Evolutionary conservation across 2,797 vertebrate genomes (phyloP).

Genomic region (Poecilia wingei): DNA sequence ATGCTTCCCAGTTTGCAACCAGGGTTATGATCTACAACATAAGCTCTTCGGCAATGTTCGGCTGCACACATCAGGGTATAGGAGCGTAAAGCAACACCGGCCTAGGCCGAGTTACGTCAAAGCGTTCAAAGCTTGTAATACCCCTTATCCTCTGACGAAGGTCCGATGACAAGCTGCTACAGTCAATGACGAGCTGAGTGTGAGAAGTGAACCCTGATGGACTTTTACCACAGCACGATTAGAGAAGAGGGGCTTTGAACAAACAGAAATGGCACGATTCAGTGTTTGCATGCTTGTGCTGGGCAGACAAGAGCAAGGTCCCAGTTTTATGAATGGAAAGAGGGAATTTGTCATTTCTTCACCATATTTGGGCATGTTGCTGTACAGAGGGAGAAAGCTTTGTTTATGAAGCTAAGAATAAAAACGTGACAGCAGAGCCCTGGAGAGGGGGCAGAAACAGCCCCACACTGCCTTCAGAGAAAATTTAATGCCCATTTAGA

Average conservation of each 20-base stretch:
- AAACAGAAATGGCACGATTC: slow-evolving; percentile 40
- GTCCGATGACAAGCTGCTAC: slow-evolving; percentile 81
- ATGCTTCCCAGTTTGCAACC: slow-evolving; percentile 21
- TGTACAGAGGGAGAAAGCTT: slow-evolving; percentile 65
- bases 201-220: slow-evolving; percentile 61
- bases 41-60: slow-evolving; percentile 52
- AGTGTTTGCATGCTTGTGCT: slow-evolving; percentile 15
- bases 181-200: slow-evolving; percentile 78
- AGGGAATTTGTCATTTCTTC: slow-evolving; percentile 77
- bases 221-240: slow-evolving; percentile 61
- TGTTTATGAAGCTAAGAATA: slow-evolving; percentile 77
- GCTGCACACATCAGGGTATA: slow-evolving; percentile 65
- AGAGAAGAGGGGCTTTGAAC: slow-evolving; percentile 50
- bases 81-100: slow-evolving; percentile 63
- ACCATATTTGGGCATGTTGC: slow-evolving; percentile 81
- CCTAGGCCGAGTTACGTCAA: slow-evolving; percentile 78
- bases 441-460: slow-evolving; percentile 37
- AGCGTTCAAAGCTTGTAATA: slow-evolving; percentile 85
- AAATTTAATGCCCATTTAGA: slow-evolving; percentile 47
- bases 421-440: slow-evolving; percentile 63
- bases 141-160: slow-evolving; percentile 84
- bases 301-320: slow-evolving; percentile 49
- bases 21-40: slow-evolving; percentile 39
- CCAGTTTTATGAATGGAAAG: slow-evolving; percentile 81
- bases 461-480: slow-evolving; percentile 41